Base-by-base conservation (phyloP, 2,797 vertebrate genomes). In the Hypotaenidia okinawae region DNA sequence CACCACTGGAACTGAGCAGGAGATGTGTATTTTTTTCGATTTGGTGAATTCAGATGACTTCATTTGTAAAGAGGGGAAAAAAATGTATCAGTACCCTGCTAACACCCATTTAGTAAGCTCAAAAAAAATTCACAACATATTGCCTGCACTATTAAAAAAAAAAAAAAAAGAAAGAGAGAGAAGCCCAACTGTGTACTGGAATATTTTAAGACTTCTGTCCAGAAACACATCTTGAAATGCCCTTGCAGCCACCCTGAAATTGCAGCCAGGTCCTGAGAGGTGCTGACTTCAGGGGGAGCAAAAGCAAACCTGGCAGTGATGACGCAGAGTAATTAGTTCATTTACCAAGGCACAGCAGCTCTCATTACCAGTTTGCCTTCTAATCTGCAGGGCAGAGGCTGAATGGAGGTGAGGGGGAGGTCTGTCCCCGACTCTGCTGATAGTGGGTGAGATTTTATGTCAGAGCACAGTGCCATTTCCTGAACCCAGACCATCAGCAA, bases 21-120 rank as follows among this genome's bases (percentile, higher is more conserved):
- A 97, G 80, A 91, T 93, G 84, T 11, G 18, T 88, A 76, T 87
- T 93, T 97, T 87, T 90, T 97, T 97, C 94, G 77, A 89, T 93
- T 73, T 89, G 79, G 69, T 93, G 87, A 95, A 95, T 94, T 97
- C 88, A 89, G 95, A 96, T 96, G 79, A 81, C 91, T 97, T 96
- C 74, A 96, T 96, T 95, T 96, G 61, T 90, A 80, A 89, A 25
- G 75, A 89, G 41, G 43, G 21, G 74, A 68, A 68, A 89, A 72
- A 89, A 96, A 73, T 11, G 54, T 77, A 17, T 59, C 47, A 74
- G 10, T 84, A 84, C 68, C 67, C 52, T 55, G 77, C 82, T 87
- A 84, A 73, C 76, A 70, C 35, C 35, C 51, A 68, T 89, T 72
- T 95, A 94, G 81, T 37, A 82, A 94, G 69, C 67, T 57, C 19